Evolutionary conservation across 2,113 vertebrate species (phyloP).

Genomic region (Rhea americana): DNA sequence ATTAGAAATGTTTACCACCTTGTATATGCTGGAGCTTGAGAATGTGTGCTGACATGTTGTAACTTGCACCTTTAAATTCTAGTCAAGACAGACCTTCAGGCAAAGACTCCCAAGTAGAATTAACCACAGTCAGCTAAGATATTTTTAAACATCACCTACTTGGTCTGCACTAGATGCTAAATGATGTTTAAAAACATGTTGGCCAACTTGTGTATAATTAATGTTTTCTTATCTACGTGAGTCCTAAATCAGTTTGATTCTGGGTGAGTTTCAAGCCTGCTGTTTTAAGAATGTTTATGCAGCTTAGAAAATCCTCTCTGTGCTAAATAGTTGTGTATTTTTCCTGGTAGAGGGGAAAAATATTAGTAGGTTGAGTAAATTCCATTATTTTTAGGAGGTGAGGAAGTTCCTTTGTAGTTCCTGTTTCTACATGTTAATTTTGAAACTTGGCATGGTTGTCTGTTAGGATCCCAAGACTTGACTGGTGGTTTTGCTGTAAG

Average conservation of each 20-base stretch:
- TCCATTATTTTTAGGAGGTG: background rate
- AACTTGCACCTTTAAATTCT: constrained; percentile 32
- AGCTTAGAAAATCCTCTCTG: background rate
- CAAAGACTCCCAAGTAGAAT: constrained; percentile 60
- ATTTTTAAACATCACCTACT: constrained; percentile 62
- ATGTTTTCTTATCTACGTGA: constrained; percentile 18
- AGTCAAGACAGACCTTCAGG: constrained; percentile 58
- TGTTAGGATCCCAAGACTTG: background rate
- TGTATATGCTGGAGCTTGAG: background rate
- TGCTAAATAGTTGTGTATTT: background rate
- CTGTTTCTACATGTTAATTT: background rate
- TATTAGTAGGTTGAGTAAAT: background rate
- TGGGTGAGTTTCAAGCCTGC: background rate
- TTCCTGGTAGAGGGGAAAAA: background rate
- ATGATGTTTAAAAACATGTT: constrained; percentile 32
- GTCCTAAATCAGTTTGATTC: constrained; percentile 10
- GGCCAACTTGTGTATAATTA: constrained; percentile 40
- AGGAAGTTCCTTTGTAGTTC: constrained; percentile 1
- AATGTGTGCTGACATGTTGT: background rate
- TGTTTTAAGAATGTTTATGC: background rate
- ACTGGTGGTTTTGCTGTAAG: background rate
- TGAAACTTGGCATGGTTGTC: background rate
- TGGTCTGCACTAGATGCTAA: constrained; percentile 43
- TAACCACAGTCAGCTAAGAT: constrained; percentile 63
- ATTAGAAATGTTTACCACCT: background rate